Base-by-base conservation (phyloP, 1,140 invertebrate species). In the Hestina assimilis region DNA sequence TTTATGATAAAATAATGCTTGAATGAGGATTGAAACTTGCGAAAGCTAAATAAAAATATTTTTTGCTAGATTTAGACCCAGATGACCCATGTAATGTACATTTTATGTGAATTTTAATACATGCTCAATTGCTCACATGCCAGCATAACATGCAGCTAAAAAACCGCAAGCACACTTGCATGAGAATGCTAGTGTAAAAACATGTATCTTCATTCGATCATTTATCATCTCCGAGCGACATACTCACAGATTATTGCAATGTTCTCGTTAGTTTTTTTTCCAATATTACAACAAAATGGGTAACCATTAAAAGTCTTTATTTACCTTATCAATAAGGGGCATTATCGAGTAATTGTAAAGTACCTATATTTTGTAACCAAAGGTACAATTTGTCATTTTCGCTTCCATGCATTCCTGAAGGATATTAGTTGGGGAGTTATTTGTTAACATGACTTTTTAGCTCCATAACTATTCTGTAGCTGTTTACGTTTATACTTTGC, bases 331-430 rank as follows among this genome's bases (percentile, higher is more conserved):
- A 20, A 35, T 56, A 56, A 56, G 43, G 20, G 9, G 31, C 26
- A 35, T 35, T 9, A 35, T 38, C n/a, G 11, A 23, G 26, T n/a
- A 4, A n/a, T 24, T 38, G 24, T 19, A 40, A 50, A 50, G 52
- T 43, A 45, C 31, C 31, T 23, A 33, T 15, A 26, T 46, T 40
- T 53, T 54, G 45, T 58, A 60, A 62, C 62, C 58, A 56, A 65
- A 48, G 47, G 38, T 21, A 59, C 56, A 55, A 69, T 65, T 69
- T 69, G 59, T 65, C 59, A 65, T 63, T 66, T 41, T 61, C 63
- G 66, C 59, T 69, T 57, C 56, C 56, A 50, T 55, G 64, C 58
- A 61, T 67, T 57, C 58, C 53, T 62, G 46, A 61, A 62, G 64
- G 58, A 64, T 70, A 62, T 70, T 62, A 70, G 60, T 28, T 12